These are phyloP conservation scores for Magallana angulata DNA, from an alignment of 1,140 invertebrate genomes.

Conservation along the genomic window DNA sequence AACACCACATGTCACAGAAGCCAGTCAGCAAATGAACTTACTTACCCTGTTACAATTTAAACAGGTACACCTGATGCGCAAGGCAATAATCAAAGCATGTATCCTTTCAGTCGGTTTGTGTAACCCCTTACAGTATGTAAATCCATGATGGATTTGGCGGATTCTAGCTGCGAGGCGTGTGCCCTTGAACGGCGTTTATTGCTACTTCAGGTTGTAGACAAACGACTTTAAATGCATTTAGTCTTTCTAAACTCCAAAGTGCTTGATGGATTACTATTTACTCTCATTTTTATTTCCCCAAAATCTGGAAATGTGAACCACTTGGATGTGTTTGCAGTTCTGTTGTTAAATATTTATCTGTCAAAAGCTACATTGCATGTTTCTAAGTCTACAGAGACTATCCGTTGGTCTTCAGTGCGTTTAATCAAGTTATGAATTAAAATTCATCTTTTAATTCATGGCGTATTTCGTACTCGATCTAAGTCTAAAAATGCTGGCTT, in stretches of 20 bases:
- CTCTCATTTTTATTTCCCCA: neutral
- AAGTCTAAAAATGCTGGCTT: no score
- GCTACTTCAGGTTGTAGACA: conserved; percentile 13
- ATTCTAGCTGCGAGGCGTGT: neutral
- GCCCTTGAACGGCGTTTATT: conserved; percentile 12
- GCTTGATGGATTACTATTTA: conserved; percentile 2
- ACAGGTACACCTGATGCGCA: neutral
- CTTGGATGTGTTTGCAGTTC: conserved; percentile 8
- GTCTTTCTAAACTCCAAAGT: neutral
- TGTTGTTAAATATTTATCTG: conserved; percentile 12
- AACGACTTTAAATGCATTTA: conserved; percentile 32
- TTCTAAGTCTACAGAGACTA: neutral
- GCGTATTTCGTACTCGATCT: no score
- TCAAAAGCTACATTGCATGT: neutral
- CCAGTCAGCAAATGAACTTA: neutral
- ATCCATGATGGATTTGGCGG: neutral
- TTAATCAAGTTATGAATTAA: no score
- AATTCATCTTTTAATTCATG: no score
- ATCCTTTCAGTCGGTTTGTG: neutral
- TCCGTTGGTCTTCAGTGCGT: neutral
- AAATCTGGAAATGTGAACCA: conserved; percentile 8
- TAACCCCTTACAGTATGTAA: neutral
- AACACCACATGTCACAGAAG: neutral
- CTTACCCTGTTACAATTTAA: neutral
- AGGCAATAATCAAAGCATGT: neutral